phyloP scores from a whole-genome alignment of 2,113 vertebrate species.

The Seriola rivoliana region DNA sequence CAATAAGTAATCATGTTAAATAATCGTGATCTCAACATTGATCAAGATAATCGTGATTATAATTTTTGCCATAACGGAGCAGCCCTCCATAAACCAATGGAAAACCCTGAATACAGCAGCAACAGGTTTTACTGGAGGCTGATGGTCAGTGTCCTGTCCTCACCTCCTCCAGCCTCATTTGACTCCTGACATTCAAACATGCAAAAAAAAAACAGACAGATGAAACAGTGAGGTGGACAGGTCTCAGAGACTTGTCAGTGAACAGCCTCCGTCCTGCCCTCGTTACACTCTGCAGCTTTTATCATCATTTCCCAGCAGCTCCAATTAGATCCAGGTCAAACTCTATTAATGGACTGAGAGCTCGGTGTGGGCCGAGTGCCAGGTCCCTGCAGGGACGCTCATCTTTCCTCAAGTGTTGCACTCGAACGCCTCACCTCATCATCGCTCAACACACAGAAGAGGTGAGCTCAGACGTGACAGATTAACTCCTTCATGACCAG shows the following conservation, averaged over 20 bases:
- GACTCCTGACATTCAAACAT: background rate
- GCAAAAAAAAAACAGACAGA: background rate
- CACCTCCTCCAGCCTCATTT: background rate
- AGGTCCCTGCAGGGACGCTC: slow-evolving; percentile 12
- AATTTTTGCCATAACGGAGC: too few species aligned
- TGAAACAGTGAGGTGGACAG: background rate
- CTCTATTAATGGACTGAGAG: slow-evolving; percentile 13
- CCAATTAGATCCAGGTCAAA: slow-evolving; percentile 38
- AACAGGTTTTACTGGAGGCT: too few species aligned
- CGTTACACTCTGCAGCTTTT: slow-evolving; percentile 3
- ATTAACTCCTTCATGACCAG: too few species aligned
- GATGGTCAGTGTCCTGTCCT: too few species aligned
- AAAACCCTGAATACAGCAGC: too few species aligned
- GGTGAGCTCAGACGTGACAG: background rate
- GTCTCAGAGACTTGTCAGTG: background rate
- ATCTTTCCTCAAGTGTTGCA: background rate
- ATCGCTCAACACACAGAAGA: background rate
- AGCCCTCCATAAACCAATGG: too few species aligned
- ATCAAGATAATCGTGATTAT: too few species aligned
- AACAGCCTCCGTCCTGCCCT: background rate
- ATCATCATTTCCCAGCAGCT: slow-evolving; percentile 9
- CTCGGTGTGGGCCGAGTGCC: background rate
- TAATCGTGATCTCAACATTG: too few species aligned
- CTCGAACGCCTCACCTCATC: background rate
- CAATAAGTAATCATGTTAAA: too few species aligned